Evolutionary conservation across 2,797 vertebrate species (phyloP).

Genomic region (Apogon hyalosoma): DNA sequence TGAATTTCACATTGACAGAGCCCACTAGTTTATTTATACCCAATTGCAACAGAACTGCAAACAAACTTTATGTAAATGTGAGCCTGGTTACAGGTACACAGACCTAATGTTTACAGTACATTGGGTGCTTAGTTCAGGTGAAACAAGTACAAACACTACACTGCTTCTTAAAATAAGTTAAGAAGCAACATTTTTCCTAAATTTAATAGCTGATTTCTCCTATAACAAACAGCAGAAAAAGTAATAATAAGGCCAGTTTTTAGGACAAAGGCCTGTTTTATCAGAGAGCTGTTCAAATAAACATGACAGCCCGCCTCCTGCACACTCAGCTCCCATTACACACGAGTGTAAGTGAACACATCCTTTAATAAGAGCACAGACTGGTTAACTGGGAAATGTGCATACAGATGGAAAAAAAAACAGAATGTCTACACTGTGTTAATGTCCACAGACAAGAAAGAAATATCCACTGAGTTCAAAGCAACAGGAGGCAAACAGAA

Average conservation of each 20-base stretch:
- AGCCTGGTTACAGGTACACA: background rate
- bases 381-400: conserved; percentile 21
- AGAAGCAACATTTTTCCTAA: background rate
- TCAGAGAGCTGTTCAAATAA: conserved; percentile 82
- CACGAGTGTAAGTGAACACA: conserved; percentile 53
- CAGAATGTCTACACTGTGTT: background rate
- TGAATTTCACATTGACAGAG: conserved; percentile 2
- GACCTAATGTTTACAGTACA: conserved; percentile 3
- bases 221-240: conserved; percentile 34
- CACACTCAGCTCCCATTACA: conserved; percentile 73
- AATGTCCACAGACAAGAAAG: conserved; percentile 3
- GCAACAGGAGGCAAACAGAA: conserved; percentile 35
- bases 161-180: background rate
- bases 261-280: conserved; percentile 62
- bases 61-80: conserved; percentile 67
- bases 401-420: background rate
- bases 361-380: conserved; percentile 38
- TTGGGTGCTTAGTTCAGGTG: conserved; percentile 5
- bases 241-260: conserved; percentile 31
- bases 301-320: conserved; percentile 78
- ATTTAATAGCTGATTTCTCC: background rate
- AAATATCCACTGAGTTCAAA: conserved; percentile 27
- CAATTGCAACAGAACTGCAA: conserved; percentile 27
- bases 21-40: conserved; percentile 42
- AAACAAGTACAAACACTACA: background rate